Evolutionary conservation across 2,888 invertebrate species (phyloP).

Genomic region (Diaprepes abbreviatus): DNA sequence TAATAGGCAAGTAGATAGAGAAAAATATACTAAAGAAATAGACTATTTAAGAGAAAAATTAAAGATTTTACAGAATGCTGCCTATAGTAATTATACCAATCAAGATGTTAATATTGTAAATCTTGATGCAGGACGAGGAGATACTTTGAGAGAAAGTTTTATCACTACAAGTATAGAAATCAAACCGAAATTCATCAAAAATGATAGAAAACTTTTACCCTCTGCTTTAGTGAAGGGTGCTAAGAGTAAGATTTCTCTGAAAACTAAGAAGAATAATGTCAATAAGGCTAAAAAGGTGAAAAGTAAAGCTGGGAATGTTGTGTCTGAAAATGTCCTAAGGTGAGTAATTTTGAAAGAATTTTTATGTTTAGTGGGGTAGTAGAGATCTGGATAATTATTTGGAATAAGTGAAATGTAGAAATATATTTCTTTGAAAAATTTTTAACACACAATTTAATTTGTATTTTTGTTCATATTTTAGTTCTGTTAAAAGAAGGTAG

Average conservation of each 20-base stretch:
- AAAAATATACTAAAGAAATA: slow-evolving; percentile 61
- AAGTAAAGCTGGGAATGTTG: slow-evolving; percentile 30
- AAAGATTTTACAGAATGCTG: slow-evolving; percentile 57
- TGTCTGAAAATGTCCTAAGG: slow-evolving; percentile 35
- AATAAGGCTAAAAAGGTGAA: slow-evolving; percentile 48
- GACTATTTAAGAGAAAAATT: slow-evolving; percentile 62
- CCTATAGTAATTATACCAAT: slow-evolving; percentile 40
- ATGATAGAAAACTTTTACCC: slow-evolving; percentile 37
- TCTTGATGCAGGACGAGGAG: slow-evolving; percentile 26
- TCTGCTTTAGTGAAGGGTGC: slow-evolving; percentile 41
- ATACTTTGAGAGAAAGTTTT: slow-evolving; percentile 28
- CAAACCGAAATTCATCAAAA: slow-evolving; percentile 44
- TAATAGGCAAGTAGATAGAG: slow-evolving; percentile 60
- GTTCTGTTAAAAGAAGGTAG: too few relatives aligned
- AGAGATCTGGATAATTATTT: too few relatives aligned
- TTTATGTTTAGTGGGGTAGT: too few relatives aligned
- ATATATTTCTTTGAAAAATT: too few relatives aligned
- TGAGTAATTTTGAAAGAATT: too few relatives aligned
- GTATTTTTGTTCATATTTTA: too few relatives aligned
- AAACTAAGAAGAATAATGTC: slow-evolving; percentile 48
- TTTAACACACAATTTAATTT: too few relatives aligned
- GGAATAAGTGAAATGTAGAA: too few relatives aligned
- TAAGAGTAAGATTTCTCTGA: slow-evolving; percentile 52
- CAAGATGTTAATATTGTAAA: slow-evolving; percentile 28
- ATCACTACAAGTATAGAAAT: slow-evolving; percentile 42